Percentiles rank a stretch among this genome's conserved stretches.
These are phyloP conservation scores for Drosophila elegans DNA, from an alignment of 1,140 invertebrate species.

Conservation along the genomic window DNA sequence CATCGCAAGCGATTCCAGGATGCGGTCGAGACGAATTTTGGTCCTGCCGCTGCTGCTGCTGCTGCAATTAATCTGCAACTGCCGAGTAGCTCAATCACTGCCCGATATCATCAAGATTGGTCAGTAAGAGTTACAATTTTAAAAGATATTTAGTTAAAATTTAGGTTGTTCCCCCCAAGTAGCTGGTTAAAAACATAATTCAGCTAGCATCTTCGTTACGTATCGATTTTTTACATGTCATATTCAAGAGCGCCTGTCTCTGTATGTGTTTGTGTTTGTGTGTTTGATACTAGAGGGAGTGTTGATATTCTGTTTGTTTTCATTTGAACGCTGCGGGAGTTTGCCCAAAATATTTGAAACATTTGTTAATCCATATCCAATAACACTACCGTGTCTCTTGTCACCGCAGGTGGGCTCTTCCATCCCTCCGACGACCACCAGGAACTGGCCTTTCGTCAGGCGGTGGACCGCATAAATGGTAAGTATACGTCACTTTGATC, in stretches of 20 bases:
- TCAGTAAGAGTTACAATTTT: slow-evolving; percentile 35
- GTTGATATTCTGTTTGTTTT: slow-evolving; percentile 59
- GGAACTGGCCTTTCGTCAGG: slow-evolving; percentile 95
- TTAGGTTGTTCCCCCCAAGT: not conserved
- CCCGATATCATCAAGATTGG: slow-evolving; percentile 83
- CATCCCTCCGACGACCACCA: slow-evolving; percentile 89
- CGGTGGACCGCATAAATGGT: slow-evolving; percentile 94
- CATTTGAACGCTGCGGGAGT: slow-evolving; percentile 2
- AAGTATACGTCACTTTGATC: too few species aligned
- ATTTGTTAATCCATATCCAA: not conserved
- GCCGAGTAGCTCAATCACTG: slow-evolving; percentile 36
- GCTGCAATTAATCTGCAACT: slow-evolving; percentile 46
- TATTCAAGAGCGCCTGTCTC: slow-evolving; percentile 63
- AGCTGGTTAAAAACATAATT: slow-evolving; percentile 18
- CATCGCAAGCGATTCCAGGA: slow-evolving; percentile 27
- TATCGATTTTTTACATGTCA: slow-evolving; percentile 80
- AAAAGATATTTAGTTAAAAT: not conserved
- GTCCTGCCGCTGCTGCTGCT: slow-evolving; percentile 37
- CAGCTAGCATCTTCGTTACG: slow-evolving; percentile 31
- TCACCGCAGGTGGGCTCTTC: slow-evolving; percentile 92
- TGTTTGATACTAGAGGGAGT: slow-evolving; percentile 13
- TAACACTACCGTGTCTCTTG: not conserved
- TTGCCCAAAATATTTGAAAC: not conserved
- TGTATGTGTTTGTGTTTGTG: slow-evolving; percentile 37
- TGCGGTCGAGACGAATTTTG: slow-evolving; percentile 36